Percentiles rank a stretch among this genome's conserved stretches.
These are phyloP conservation scores for Nephrocerus scutellatus DNA, from an alignment of 2,888 invertebrate genomes.

Conservation along the genomic window DNA sequence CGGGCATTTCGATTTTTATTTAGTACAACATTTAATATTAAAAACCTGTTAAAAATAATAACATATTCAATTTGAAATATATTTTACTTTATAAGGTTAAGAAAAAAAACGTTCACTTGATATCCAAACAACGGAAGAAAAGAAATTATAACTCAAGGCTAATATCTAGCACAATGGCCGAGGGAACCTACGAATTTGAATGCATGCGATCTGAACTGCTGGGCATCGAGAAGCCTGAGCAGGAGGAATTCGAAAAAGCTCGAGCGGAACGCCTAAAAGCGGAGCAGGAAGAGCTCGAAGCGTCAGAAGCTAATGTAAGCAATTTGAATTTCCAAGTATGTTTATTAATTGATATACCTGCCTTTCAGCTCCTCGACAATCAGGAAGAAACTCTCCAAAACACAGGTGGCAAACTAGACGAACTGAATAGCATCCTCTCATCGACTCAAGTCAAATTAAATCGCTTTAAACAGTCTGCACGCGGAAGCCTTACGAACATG, in stretches of 20 bases:
- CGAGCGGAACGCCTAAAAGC: slow-evolving; percentile 46
- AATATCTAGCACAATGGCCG: slow-evolving; percentile 39
- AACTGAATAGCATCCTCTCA: slow-evolving; percentile 70
- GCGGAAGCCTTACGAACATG: slow-evolving; percentile 66
- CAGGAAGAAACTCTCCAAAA: slow-evolving; percentile 59
- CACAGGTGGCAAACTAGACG: slow-evolving; percentile 66
- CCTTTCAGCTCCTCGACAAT: slow-evolving; percentile 59
- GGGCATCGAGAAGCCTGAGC: slow-evolving; percentile 61
- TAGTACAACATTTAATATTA: no score
- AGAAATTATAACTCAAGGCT: no score
- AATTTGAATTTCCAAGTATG: background rate
- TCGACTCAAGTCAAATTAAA: slow-evolving; percentile 81
- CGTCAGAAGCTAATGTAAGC: slow-evolving; percentile 48
- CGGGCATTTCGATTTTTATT: no score
- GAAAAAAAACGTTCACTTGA: no score
- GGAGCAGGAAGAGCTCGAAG: slow-evolving; percentile 47
- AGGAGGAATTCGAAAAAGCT: slow-evolving; percentile 58
- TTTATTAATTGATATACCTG: no score
- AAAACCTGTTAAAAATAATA: no score
- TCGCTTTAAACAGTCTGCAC: slow-evolving; percentile 65
- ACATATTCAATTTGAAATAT: no score
- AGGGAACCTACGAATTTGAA: slow-evolving; percentile 67
- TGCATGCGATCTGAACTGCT: slow-evolving; percentile 72
- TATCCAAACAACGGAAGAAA: no score
- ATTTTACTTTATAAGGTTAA: no score